A percentile compares a stretch with the other conserved stretches of the same genome.
Evolutionary conservation across 2,797 vertebrate genomes (phyloP).

Genomic region (Darevskia nairensis): DNA sequence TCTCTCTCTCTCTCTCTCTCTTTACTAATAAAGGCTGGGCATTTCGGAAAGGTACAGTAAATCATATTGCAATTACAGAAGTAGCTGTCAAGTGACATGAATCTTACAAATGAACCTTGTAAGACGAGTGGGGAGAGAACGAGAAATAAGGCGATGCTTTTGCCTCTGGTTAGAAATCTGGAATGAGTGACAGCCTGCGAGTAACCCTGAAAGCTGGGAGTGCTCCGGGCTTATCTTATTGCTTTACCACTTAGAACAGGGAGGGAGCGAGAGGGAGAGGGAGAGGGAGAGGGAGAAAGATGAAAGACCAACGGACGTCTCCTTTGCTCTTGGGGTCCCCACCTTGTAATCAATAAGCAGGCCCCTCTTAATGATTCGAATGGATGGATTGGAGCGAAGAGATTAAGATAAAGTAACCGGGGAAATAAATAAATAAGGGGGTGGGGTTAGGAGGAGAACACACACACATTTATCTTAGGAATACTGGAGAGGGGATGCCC

Average conservation of each 20-base stretch:
- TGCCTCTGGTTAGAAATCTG: conserved; percentile 1
- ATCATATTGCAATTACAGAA: conserved; percentile 59
- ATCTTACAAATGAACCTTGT: conserved; percentile 43
- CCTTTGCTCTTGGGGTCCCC: not conserved
- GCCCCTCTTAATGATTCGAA: not conserved
- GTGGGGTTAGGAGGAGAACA: not conserved
- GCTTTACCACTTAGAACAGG: not conserved
- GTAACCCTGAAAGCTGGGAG: not conserved
- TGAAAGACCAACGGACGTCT: not conserved
- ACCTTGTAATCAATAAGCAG: not conserved
- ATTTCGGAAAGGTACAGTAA: conserved; percentile 30
- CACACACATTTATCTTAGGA: not conserved
- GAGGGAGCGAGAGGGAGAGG: not conserved
- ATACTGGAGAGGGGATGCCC: not conserved
- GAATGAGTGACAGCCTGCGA: conserved; percentile 10
- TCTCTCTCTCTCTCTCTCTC: not conserved
- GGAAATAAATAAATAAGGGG: too few relatives aligned
- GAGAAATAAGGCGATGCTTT: not conserved
- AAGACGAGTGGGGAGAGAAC: not conserved
- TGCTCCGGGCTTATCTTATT: conserved; percentile 11
- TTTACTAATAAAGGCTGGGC: conserved; percentile 7
- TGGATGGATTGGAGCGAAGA: not conserved
- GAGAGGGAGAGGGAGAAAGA: not conserved
- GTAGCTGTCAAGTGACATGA: conserved; percentile 64
- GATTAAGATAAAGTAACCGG: not conserved